Conservation (phyloP, 2,797 vertebrate genomes). For the Columba guinea region DNA sequence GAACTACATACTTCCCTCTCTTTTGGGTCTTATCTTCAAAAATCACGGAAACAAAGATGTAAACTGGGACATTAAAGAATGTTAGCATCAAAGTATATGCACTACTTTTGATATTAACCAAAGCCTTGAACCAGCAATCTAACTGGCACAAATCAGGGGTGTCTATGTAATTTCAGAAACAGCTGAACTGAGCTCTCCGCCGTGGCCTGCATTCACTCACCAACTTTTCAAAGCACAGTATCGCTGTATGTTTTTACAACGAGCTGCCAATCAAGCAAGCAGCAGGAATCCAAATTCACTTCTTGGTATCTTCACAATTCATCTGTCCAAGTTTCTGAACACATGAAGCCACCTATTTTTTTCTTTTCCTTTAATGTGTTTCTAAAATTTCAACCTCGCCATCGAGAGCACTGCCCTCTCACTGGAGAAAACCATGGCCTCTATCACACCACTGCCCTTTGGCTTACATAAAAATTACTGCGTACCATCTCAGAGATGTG, state of each 20-base stretch:
- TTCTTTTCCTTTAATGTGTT: background rate
- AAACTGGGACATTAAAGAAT: constrained; percentile 64
- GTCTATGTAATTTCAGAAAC: constrained; percentile 35
- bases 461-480: background rate
- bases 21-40: constrained; percentile 51
- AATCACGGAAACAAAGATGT: constrained; percentile 60
- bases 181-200: background rate
- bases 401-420: background rate
- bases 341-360: background rate
- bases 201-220: background rate
- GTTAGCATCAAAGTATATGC: constrained; percentile 54
- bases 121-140: constrained; percentile 47
- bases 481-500: background rate
- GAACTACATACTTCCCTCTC: constrained; percentile 15
- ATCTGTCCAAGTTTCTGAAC: background rate
- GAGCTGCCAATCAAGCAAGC: constrained; percentile 1
- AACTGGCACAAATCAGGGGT: constrained; percentile 38
- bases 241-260: background rate
- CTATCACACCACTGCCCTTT: background rate
- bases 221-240: background rate
- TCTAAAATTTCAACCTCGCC: background rate
- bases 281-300: background rate
- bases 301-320: background rate
- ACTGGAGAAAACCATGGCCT: background rate
- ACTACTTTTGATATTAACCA: constrained; percentile 59